These are phyloP conservation scores for Philotrypesis tridentata DNA, from an alignment of 1,140 invertebrate genomes.

Conservation along the genomic window DNA sequence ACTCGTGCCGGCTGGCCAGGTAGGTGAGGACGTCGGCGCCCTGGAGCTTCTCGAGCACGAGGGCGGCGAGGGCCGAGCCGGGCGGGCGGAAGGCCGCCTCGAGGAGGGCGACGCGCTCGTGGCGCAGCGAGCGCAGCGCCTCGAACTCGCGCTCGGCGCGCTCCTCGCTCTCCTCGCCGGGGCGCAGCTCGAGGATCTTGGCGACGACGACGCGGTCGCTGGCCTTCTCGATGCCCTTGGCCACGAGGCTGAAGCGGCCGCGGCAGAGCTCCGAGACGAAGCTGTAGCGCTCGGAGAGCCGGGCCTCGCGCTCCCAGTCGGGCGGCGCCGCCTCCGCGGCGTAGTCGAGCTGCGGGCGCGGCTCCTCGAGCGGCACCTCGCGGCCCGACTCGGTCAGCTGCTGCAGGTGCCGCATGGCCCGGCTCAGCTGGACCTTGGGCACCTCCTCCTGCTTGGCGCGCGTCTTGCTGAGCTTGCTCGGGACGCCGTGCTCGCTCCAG, in stretches of 20 bases:
- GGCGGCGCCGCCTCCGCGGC: conserved; percentile 78
- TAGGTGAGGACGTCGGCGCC: conserved; percentile 94
- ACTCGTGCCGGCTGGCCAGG: conserved; percentile 88
- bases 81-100: conserved; percentile 82
- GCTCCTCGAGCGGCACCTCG: conserved; percentile 79
- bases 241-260: conserved; percentile 89
- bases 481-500: conserved; percentile 89
- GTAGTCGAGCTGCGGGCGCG: conserved; percentile 81
- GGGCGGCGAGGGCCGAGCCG: conserved; percentile 79
- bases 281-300: conserved; percentile 83
- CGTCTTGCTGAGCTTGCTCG: conserved; percentile 82
- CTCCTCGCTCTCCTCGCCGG: conserved; percentile 79
- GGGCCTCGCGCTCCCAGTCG: conserved; percentile 80
- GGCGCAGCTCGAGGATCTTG: conserved; percentile 84
- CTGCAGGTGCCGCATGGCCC: conserved; percentile 88
- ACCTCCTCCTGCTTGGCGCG: conserved; percentile 75
- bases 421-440: conserved; percentile 82
- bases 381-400: conserved; percentile 87
- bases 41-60: conserved; percentile 91
- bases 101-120: conserved; percentile 88
- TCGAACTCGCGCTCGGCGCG: conserved; percentile 81
- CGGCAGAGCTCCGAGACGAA: conserved; percentile 88
- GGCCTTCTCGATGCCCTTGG: conserved; percentile 86
- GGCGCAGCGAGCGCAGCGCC: conserved; percentile 84
- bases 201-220: conserved; percentile 83